phyloP scores from a whole-genome alignment of 2,888 invertebrate genomes.

The Zaprionus bogoriensis region DNA sequence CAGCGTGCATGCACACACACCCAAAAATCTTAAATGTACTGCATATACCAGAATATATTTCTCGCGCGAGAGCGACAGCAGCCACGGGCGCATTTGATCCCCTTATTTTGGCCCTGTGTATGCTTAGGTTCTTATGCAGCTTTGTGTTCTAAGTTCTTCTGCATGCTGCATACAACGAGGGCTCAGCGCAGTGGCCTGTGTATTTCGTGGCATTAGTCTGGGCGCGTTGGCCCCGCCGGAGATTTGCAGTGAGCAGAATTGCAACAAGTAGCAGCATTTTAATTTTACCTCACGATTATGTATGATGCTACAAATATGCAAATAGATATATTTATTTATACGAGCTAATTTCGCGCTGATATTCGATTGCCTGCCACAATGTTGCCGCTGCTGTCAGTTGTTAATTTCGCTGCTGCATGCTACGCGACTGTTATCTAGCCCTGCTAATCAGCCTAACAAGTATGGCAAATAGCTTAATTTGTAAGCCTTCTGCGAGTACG shows the following conservation, averaged over 20 bases:
- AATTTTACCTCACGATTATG: not conserved
- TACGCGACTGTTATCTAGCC: too few relatives aligned
- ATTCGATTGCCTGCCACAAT: too few relatives aligned
- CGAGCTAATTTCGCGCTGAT: too few relatives aligned
- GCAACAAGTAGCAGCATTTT: not conserved
- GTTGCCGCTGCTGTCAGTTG: too few relatives aligned
- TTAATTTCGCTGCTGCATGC: too few relatives aligned
- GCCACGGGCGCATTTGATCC: not conserved
- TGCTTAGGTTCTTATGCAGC: not conserved
- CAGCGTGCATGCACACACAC: too few relatives aligned
- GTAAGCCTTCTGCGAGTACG: conserved; percentile 61
- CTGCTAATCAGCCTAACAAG: conserved; percentile 56
- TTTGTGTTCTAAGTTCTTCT: not conserved
- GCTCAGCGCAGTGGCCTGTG: not conserved
- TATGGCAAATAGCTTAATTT: conserved; percentile 69
- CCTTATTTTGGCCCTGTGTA: not conserved
- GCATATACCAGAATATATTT: too few relatives aligned
- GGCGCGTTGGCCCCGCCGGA: not conserved
- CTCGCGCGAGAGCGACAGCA: not conserved
- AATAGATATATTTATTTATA: too few relatives aligned
- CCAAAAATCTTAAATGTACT: too few relatives aligned
- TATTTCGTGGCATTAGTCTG: not conserved
- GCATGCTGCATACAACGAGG: not conserved
- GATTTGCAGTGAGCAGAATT: too few relatives aligned
- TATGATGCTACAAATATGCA: too few relatives aligned